Conservation (phyloP, 2,113 vertebrate species). For the Morphnarchus princeps region DNA sequence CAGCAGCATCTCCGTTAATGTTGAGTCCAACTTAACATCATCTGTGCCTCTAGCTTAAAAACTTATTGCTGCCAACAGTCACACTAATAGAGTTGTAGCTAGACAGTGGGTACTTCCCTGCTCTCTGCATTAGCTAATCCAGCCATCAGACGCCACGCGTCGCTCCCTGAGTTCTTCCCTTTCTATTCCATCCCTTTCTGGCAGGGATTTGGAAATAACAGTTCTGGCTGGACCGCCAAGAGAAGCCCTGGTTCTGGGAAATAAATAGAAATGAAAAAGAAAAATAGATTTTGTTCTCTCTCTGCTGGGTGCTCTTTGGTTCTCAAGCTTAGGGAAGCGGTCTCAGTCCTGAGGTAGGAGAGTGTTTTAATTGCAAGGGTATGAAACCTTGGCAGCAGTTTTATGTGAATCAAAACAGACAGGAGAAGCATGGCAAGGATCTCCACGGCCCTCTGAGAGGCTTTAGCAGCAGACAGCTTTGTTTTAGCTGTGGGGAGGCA, state of each 20-base stretch:
- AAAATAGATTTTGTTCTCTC: background rate
- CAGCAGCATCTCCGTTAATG: background rate
- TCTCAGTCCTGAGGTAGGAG: background rate
- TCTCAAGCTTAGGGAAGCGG: background rate
- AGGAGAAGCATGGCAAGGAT: background rate
- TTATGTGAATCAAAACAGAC: background rate
- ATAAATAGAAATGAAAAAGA: background rate
- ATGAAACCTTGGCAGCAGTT: background rate
- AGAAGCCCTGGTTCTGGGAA: background rate
- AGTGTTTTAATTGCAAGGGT: background rate
- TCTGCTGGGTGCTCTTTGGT: background rate
- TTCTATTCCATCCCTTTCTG: background rate
- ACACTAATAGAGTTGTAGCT: background rate
- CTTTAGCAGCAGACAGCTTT: constrained; percentile 4
- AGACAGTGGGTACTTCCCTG: background rate
- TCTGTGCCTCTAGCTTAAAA: background rate
- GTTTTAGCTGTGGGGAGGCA: background rate
- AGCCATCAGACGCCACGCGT: background rate
- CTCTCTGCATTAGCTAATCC: background rate
- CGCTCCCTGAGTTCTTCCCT: background rate
- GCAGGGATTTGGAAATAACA: background rate
- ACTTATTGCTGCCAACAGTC: background rate
- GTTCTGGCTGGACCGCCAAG: background rate
- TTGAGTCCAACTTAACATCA: background rate
- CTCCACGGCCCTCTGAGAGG: background rate